These are phyloP conservation scores for Glossophaga mutica DNA, from an alignment of 2,797 vertebrate genomes.

Conservation along the genomic window DNA sequence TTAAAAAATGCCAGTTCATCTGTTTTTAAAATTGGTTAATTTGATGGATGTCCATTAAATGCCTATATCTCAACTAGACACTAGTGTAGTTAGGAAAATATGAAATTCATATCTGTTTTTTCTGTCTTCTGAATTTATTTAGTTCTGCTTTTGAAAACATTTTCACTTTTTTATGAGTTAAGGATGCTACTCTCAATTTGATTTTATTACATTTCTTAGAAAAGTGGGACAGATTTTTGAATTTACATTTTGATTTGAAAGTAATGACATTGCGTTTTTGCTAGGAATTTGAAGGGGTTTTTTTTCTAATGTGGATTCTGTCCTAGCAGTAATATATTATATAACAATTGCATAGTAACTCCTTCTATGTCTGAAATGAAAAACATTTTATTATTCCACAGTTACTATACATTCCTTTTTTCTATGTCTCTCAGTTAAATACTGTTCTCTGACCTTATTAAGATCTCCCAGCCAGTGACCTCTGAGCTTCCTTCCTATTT, in stretches of 20 bases:
- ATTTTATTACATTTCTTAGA: not conserved
- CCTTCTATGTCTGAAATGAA: not conserved
- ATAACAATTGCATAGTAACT: not conserved
- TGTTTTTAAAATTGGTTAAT: conserved; percentile 6
- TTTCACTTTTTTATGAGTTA: conserved; percentile 24
- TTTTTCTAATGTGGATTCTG: not conserved
- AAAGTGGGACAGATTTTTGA: not conserved
- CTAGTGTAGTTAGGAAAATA: not conserved
- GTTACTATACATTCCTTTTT: not conserved
- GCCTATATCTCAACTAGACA: not conserved
- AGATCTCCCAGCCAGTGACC: not conserved
- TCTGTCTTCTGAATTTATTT: conserved; percentile 17
- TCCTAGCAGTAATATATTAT: not conserved
- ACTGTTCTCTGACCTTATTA: not conserved
- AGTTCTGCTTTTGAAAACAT: not conserved
- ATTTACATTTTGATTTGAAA: not conserved
- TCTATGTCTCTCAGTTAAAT: not conserved
- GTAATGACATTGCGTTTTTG: conserved; percentile 10
- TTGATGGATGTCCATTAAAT: not conserved
- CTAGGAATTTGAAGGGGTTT: not conserved
- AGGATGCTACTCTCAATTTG: not conserved
- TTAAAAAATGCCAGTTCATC: not conserved
- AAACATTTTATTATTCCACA: not conserved
- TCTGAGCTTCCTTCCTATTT: not conserved
- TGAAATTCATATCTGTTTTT: not conserved